Base-by-base conservation (phyloP, 1,140 invertebrate genomes). In the Lasioglossum albipes region DNA sequence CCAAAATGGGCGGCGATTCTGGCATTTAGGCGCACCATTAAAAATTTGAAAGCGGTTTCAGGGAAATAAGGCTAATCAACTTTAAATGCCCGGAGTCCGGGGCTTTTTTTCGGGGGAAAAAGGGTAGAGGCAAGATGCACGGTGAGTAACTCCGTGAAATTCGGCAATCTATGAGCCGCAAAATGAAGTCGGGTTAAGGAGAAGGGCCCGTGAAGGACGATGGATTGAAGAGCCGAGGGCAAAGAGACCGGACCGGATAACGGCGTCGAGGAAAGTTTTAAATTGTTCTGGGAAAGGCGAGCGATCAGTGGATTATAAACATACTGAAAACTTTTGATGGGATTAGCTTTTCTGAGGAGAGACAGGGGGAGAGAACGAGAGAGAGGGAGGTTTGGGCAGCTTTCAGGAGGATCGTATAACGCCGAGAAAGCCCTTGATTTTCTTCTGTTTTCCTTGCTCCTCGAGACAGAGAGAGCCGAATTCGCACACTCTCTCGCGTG, bases 271-370 rank as follows among this genome's bases (percentile, higher is more conserved):
- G 84, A 84, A 93, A 92, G 84, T 93, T 93, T 93, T 91, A 92
- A 93, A 93, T 93, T 93, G 89, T 91, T 87, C 86, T 80, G 75
- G 84, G 85, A 91, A 90, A 91, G 86, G 88, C 84, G 85, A 86
- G 86, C 90, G 92, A 92, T 93, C 92, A 92, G 90, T 90, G 91
- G 92, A 92, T 92, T 92, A 93, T 93, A 92, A 93, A 92, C 91
- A 92, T 89, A 88, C 88, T 84, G 86, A 83, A 80, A 88, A 90
- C 86, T 90, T 90, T 84, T 87, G 85, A 88, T 87, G 83, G 87
- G 89, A 90, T 90, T 86, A 89, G 88, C 85, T 79, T 68, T 41
- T 59, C 70, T 83, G 18, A 3, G 65, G 65, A 59, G 65, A 45
- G 59, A 61, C 69, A 75, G 70, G 69, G 72, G 3, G 64, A 72